These are phyloP conservation scores for Papilio glaucus DNA, from an alignment of 1,140 invertebrate species.

Conservation along the genomic window DNA sequence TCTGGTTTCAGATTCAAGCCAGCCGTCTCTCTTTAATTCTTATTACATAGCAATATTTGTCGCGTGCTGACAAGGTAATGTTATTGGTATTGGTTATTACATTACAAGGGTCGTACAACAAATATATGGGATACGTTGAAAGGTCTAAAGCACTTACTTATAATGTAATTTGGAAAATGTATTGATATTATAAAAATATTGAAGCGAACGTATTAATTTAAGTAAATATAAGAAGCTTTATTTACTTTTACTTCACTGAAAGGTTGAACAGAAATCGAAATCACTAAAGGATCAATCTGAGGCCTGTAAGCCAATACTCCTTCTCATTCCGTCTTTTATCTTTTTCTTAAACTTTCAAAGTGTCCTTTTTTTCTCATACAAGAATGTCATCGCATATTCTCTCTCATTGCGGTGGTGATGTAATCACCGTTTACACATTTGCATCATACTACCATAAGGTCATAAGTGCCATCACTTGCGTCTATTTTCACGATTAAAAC, in stretches of 20 bases:
- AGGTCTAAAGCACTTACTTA: constrained; percentile 20
- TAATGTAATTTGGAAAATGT: constrained; percentile 13
- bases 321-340: too few species aligned
- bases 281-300: too few species aligned
- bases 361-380: too few species aligned
- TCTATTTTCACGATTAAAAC: too few species aligned
- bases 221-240: neutral
- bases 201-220: neutral
- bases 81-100: constrained; percentile 4
- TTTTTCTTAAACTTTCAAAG: too few species aligned
- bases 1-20: neutral
- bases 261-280: neutral
- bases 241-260: neutral
- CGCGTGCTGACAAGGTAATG: constrained; percentile 12
- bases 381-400: too few species aligned
- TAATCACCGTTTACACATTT: too few species aligned
- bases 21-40: neutral
- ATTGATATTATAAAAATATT: constrained; percentile 14
- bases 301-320: too few species aligned
- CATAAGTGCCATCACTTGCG: too few species aligned
- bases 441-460: too few species aligned
- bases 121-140: neutral
- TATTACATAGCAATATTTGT: neutral
- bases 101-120: constrained; percentile 15
- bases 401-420: too few species aligned